These are phyloP conservation scores for Bombus waltoni DNA, from an alignment of 1,140 invertebrate species.

Conservation along the genomic window DNA sequence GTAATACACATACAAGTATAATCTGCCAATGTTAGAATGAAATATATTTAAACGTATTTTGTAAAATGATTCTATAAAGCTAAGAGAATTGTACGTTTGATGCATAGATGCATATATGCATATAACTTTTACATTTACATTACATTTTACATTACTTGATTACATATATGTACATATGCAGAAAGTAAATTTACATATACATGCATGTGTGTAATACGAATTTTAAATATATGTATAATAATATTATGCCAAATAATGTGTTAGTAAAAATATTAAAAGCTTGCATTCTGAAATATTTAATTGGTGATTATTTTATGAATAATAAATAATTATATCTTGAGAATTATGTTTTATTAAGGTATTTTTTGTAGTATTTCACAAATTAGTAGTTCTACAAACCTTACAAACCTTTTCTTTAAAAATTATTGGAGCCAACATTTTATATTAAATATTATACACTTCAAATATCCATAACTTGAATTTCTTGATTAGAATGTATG, in stretches of 20 bases:
- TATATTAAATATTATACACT: background rate
- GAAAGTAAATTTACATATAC: conserved; percentile 19
- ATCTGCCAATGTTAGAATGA: background rate
- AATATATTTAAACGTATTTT: conserved; percentile 6
- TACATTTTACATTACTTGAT: background rate
- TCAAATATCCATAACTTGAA: conserved; percentile 45
- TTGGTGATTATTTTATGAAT: conserved; percentile 13
- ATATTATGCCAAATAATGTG: background rate
- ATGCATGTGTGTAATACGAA: conserved; percentile 13
- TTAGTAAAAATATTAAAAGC: conserved; percentile 5
- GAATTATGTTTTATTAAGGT: background rate
- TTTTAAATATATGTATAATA: background rate
- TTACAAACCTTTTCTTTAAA: conserved; percentile 19
- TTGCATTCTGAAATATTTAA: conserved; percentile 9
- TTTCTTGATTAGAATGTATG: conserved; percentile 35
- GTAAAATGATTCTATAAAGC: conserved; percentile 21
- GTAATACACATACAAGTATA: background rate
- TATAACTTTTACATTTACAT: background rate
- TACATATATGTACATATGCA: conserved; percentile 32
- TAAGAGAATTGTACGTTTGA: background rate
- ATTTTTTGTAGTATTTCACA: background rate
- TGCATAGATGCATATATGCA: background rate
- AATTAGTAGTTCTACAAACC: conserved; percentile 34
- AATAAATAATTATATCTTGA: conserved; percentile 16
- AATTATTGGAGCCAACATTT: background rate